Conservation (phyloP, 1,140 invertebrate genomes). For the Chironomus striatipennis region DNA sequence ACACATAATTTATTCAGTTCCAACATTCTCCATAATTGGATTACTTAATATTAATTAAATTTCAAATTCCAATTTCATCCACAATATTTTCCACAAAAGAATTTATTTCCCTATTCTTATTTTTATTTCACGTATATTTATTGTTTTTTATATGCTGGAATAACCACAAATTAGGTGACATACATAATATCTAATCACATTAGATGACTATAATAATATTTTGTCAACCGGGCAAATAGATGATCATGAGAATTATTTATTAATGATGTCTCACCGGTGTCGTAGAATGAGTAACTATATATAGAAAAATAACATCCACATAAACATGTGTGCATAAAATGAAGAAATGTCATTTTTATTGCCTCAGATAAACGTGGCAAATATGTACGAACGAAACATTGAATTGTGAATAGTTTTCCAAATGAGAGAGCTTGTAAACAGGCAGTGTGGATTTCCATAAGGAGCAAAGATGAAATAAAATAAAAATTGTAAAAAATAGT, state of each 20-base stretch:
- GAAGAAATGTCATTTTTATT: neutral
- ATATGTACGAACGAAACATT: neutral
- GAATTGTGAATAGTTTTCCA: too few species aligned
- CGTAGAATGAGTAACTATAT: neutral
- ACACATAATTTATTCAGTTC: too few species aligned
- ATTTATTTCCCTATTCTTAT: neutral
- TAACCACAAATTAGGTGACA: slow-evolving; percentile 19
- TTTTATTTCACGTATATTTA: neutral
- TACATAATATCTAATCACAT: neutral
- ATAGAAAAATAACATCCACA: neutral
- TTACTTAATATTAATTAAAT: too few species aligned
- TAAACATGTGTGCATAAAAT: too few species aligned
- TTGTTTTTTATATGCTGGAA: neutral
- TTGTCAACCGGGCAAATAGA: neutral
- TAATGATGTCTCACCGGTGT: neutral
- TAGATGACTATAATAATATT: neutral
- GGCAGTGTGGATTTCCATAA: too few species aligned
- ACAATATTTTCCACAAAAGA: too few species aligned
- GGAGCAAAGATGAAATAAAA: too few species aligned
- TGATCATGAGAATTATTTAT: neutral
- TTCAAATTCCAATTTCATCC: too few species aligned
- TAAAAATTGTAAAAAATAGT: too few species aligned
- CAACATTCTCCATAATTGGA: too few species aligned
- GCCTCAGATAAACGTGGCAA: neutral
- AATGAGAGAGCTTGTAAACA: too few species aligned